A percentile compares a stretch with the other conserved stretches of the same genome.
Evolutionary conservation across 1,140 invertebrate genomes (phyloP).

Genomic region (Drosophila sechellia): DNA sequence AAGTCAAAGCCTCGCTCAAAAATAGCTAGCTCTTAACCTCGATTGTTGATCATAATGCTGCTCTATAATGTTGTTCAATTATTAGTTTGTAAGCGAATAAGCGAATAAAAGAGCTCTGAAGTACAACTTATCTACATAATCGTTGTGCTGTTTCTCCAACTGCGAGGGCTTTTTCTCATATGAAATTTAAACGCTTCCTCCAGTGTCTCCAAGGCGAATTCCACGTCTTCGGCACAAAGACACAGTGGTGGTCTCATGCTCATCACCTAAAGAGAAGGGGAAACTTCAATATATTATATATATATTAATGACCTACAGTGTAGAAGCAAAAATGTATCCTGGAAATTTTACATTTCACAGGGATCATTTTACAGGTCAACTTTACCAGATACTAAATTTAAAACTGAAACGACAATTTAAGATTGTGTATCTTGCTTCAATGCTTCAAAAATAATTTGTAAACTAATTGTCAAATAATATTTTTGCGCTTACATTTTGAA

Average conservation of each 20-base stretch:
- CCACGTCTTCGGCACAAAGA: constrained; percentile 93
- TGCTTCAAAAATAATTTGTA: no score
- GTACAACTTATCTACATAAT: constrained; percentile 1
- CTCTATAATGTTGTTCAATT: constrained; percentile 21
- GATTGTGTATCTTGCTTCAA: no score
- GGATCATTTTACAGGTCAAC: no score
- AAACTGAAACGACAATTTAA: no score
- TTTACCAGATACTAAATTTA: no score
- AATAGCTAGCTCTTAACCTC: background rate
- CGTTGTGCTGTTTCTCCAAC: constrained; percentile 49
- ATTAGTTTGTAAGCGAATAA: constrained; percentile 9
- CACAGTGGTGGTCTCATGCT: constrained; percentile 98
- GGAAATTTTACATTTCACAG: no score
- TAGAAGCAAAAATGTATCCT: background rate
- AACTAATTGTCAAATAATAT: no score
- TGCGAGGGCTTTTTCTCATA: constrained; percentile 61
- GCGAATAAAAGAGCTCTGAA: constrained; percentile 4
- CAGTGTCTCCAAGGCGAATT: constrained; percentile 89
- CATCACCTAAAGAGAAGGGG: constrained; percentile 88
- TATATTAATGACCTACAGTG: no score
- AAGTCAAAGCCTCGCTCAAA: constrained; percentile 38
- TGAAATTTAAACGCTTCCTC: constrained; percentile 85
- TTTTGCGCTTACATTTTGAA: no score
- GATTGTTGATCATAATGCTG: constrained; percentile 21
- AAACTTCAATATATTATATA: background rate